phyloP scores from a whole-genome alignment of 2,888 invertebrate genomes.

The Meteorus colon region DNA sequence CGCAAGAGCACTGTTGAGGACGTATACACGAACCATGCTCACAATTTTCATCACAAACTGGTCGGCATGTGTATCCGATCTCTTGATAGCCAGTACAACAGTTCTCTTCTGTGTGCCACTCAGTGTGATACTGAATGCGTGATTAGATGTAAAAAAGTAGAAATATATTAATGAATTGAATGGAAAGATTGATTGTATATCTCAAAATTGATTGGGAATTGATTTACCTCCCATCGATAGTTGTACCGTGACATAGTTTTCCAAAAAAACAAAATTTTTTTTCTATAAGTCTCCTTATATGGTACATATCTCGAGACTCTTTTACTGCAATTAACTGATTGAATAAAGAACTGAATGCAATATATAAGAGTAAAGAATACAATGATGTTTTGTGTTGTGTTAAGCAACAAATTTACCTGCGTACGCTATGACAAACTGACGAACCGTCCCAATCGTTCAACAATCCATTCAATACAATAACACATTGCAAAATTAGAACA shows the following conservation, averaged over 20 bases:
- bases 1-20: conserved; percentile 46
- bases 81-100: conserved; percentile 48
- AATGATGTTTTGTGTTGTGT: background rate
- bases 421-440: conserved; percentile 25
- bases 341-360: background rate
- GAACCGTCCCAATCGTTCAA: conserved; percentile 16
- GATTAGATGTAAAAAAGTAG: background rate
- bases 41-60: conserved; percentile 45
- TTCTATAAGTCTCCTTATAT: conserved; percentile 40
- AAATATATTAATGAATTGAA: background rate
- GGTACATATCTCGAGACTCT: conserved; percentile 34
- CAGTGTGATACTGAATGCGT: conserved; percentile 38
- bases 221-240: conserved; percentile 40
- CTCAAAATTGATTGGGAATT: background rate
- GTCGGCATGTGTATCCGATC: conserved; percentile 36
- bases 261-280: conserved; percentile 31
- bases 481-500: background rate
- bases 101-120: conserved; percentile 39
- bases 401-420: conserved; percentile 25
- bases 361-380: background rate
- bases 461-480: background rate
- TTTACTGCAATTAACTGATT: conserved; percentile 25
- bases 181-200: background rate
- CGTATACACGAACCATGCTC: conserved; percentile 36
- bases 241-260: conserved; percentile 29